Conservation (phyloP, 2,888 invertebrate species). For the Myathropa florea region DNA sequence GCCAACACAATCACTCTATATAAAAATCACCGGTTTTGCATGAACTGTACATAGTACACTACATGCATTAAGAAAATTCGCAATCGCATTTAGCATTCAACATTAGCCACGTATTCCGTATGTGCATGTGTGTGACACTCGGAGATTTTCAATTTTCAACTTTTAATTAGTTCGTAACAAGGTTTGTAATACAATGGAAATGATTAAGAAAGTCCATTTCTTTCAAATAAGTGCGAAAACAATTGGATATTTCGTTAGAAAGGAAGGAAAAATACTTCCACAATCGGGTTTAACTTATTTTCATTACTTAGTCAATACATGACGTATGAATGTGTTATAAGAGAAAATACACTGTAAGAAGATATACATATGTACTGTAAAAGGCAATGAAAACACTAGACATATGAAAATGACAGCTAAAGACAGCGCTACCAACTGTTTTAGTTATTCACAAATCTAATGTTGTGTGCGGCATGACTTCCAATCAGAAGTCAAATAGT, state of each 20-base stretch:
- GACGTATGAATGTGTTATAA: neutral
- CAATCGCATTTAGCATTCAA: slow-evolving; percentile 28
- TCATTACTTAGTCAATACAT: neutral
- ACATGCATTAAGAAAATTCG: slow-evolving; percentile 14
- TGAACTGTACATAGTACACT: slow-evolving; percentile 20
- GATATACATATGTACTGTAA: neutral
- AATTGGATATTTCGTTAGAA: neutral
- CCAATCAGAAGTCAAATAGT: too few species aligned
- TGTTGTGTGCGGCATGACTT: neutral
- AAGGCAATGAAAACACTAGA: slow-evolving; percentile 14
- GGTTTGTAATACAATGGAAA: neutral
- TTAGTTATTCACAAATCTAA: neutral
- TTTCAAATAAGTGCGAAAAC: neutral
- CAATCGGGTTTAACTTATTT: neutral
- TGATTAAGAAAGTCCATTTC: neutral
- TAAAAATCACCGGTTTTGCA: slow-evolving; percentile 33
- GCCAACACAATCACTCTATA: neutral
- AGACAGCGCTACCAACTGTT: slow-evolving; percentile 4
- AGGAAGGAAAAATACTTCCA: neutral
- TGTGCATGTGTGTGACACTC: slow-evolving; percentile 1
- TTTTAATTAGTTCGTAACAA: neutral
- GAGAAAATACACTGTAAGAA: neutral
- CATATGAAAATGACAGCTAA: neutral
- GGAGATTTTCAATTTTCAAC: neutral
- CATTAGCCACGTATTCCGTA: slow-evolving; percentile 45